Evolutionary conservation across 2,797 vertebrate genomes (phyloP).

Genomic region (Mormyrus hasselquistii): DNA sequence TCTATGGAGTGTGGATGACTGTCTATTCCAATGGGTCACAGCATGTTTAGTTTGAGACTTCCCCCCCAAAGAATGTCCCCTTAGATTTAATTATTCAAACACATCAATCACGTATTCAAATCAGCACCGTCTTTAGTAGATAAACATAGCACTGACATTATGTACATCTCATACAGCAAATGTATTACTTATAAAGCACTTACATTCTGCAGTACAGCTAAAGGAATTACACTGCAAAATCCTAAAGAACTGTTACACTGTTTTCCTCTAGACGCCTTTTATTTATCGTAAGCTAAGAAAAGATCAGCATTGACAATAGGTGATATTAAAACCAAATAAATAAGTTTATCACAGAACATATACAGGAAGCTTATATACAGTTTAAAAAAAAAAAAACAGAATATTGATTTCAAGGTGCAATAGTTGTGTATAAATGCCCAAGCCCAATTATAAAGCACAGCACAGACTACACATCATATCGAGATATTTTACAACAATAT

Average conservation of each 20-base stretch:
- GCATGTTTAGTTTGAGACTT: constrained; percentile 1
- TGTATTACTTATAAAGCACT: neutral
- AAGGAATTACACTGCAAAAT: neutral
- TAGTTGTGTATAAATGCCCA: neutral
- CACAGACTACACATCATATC: neutral
- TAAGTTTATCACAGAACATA: neutral
- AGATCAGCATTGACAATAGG: neutral
- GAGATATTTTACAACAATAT: neutral
- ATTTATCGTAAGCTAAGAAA: neutral
- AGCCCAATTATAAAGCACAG: neutral
- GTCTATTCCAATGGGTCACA: neutral
- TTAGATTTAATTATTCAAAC: neutral
- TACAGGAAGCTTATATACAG: neutral
- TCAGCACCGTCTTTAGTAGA: neutral
- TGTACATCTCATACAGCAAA: neutral
- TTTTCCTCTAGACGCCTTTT: neutral
- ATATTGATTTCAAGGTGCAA: neutral
- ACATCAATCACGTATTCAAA: neutral
- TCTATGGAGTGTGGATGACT: neutral
- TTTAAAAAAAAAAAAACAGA: neutral
- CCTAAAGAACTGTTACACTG: neutral
- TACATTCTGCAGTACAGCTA: neutral
- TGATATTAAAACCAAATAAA: neutral
- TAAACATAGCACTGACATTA: neutral
- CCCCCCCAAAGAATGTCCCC: neutral